Percentiles rank a stretch among this genome's conserved stretches.
Evolutionary conservation across 2,888 invertebrate species (phyloP).

Genomic region (Zhengitettix transpicula): DNA sequence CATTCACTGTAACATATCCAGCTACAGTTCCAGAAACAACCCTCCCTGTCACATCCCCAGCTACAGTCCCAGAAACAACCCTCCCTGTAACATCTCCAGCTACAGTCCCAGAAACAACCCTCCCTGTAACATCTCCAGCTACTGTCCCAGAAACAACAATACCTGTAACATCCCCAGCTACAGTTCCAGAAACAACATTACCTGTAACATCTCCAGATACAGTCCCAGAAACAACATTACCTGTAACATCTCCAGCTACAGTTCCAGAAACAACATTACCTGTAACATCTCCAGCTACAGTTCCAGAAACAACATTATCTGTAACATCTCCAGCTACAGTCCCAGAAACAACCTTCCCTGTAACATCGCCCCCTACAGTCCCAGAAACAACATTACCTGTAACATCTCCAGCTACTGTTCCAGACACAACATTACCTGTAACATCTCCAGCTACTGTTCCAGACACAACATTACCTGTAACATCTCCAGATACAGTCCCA

Average conservation of each 20-base stretch:
- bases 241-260: too few relatives aligned
- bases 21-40: too few relatives aligned
- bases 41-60: too few relatives aligned
- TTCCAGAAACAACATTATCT: neutral
- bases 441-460: neutral
- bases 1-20: too few relatives aligned
- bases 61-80: too few relatives aligned
- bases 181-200: too few relatives aligned
- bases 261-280: too few relatives aligned
- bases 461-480: neutral
- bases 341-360: neutral
- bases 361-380: neutral
- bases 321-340: too few relatives aligned
- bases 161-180: too few relatives aligned
- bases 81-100: neutral
- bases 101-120: neutral
- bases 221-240: too few relatives aligned
- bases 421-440: neutral
- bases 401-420: neutral
- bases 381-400: neutral
- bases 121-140: too few relatives aligned
- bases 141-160: neutral
- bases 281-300: neutral
- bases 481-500: conserved; percentile 8
- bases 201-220: too few relatives aligned